phyloP scores from a whole-genome alignment of 2,797 vertebrate species.

The Acanthurus lineatus region DNA sequence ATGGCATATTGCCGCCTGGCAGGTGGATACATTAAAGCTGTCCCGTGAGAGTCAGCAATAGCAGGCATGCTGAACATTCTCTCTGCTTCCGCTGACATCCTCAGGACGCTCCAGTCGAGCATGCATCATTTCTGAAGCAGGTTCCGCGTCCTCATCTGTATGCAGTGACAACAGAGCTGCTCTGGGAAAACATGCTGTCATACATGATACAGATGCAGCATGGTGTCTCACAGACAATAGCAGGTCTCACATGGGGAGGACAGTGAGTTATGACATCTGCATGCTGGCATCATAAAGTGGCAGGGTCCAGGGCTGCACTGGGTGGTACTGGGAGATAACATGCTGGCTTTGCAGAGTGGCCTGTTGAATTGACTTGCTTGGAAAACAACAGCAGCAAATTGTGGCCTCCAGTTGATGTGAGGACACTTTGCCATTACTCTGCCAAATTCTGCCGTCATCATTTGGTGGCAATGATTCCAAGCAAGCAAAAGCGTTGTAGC shows the following conservation, averaged over 20 bases:
- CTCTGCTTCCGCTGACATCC: conserved; percentile 55
- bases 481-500: too few species aligned
- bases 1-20: conserved; percentile 68
- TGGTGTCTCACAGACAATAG: conserved; percentile 38
- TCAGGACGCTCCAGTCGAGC: conserved; percentile 44
- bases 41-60: conserved; percentile 57
- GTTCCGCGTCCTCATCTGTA: not conserved
- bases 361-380: not conserved
- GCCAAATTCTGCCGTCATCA: not conserved
- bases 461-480: not conserved
- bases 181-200: conserved; percentile 65
- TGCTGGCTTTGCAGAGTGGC: not conserved
- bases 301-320: conserved; percentile 11
- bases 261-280: conserved; percentile 46
- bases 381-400: conserved; percentile 7
- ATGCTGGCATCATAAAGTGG: conserved; percentile 29
- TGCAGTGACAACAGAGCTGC: conserved; percentile 44
- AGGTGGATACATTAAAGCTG: conserved; percentile 70
- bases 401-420: conserved; percentile 8
- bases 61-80: conserved; percentile 31
- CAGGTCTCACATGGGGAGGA: conserved; percentile 32
- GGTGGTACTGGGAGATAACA: conserved; percentile 32
- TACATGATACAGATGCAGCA: conserved; percentile 51
- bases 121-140: conserved; percentile 42
- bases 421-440: not conserved